phyloP scores from a whole-genome alignment of 2,888 invertebrate genomes.

The Amiota communis region DNA sequence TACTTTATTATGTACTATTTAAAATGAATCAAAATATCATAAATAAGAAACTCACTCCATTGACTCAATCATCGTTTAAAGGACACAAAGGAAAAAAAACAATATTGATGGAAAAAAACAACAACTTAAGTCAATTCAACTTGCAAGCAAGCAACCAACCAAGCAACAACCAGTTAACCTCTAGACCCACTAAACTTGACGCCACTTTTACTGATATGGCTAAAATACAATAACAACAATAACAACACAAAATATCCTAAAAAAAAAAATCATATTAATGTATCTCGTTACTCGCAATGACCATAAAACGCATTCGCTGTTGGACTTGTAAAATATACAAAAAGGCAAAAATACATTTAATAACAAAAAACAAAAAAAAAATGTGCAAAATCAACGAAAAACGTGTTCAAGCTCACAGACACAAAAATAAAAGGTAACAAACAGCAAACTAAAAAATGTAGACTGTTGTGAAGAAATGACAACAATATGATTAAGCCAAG shows the following conservation, averaged over 20 bases:
- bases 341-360: not conserved
- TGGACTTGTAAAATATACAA: slow-evolving; percentile 17
- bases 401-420: slow-evolving; percentile 8
- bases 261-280: slow-evolving; percentile 16
- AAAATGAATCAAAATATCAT: too few relatives aligned
- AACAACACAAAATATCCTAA: slow-evolving; percentile 10
- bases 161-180: slow-evolving; percentile 47
- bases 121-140: not conserved
- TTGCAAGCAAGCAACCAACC: too few relatives aligned
- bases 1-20: not conserved
- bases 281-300: slow-evolving; percentile 22
- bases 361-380: not conserved
- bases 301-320: slow-evolving; percentile 17
- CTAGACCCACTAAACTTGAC: slow-evolving; percentile 54
- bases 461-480: slow-evolving; percentile 36
- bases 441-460: slow-evolving; percentile 48
- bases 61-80: not conserved
- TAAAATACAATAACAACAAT: slow-evolving; percentile 30
- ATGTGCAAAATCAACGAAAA: slow-evolving; percentile 13
- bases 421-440: slow-evolving; percentile 6
- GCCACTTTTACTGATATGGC: slow-evolving; percentile 57
- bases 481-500: not conserved
- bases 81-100: slow-evolving; percentile 13
- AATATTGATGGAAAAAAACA: not conserved
- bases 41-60: too few relatives aligned